Conservation (phyloP, 2,797 vertebrate genomes). For the Kryptolebias ocellatus region DNA sequence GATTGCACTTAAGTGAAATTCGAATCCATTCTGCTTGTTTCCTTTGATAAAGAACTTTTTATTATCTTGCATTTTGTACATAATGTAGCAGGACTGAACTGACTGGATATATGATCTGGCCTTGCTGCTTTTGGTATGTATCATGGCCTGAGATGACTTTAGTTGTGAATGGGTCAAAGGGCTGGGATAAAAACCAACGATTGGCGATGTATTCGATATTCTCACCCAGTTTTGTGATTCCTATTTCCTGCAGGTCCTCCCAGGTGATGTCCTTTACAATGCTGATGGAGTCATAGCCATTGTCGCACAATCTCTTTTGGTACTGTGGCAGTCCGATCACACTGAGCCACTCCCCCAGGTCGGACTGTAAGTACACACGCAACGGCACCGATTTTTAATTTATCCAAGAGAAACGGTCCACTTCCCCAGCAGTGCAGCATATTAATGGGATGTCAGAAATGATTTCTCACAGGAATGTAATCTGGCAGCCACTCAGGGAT, state of each 20-base stretch:
- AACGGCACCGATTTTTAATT: neutral
- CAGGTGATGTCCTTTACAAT: slow-evolving; percentile 94
- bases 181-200: too few species aligned
- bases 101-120: too few species aligned
- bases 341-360: slow-evolving; percentile 91
- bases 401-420: too few species aligned
- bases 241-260: slow-evolving; percentile 97
- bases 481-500: slow-evolving; percentile 94
- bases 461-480: slow-evolving; percentile 88
- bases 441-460: neutral
- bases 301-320: slow-evolving; percentile 88
- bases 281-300: slow-evolving; percentile 91
- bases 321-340: slow-evolving; percentile 91
- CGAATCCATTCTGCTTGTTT: too few species aligned
- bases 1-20: too few species aligned
- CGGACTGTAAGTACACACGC: slow-evolving; percentile 72
- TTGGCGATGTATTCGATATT: neutral
- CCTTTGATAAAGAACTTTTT: too few species aligned
- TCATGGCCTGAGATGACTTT: too few species aligned
- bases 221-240: slow-evolving; percentile 94
- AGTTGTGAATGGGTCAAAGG: too few species aligned
- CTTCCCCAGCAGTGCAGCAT: too few species aligned
- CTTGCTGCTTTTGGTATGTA: too few species aligned
- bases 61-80: neutral
- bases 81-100: too few species aligned